Base-by-base conservation (phyloP, 2,113 vertebrate genomes). In the Rhagologus leucostigma region DNA sequence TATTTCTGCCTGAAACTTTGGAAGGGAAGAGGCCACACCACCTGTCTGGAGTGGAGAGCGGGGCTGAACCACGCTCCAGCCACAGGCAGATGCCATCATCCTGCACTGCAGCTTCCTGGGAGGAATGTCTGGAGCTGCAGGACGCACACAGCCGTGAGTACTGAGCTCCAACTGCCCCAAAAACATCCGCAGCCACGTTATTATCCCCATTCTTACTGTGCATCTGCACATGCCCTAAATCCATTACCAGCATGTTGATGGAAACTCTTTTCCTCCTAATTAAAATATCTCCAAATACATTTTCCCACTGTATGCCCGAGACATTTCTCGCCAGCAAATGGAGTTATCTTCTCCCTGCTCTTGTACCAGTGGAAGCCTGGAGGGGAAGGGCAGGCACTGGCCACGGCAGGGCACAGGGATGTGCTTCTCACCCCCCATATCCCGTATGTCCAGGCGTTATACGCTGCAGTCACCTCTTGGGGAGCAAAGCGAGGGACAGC, bases 371-470 rank as follows among this genome's bases (percentile, higher is more conserved):
- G 30, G 35, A 14, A 46, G 70, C 22, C 60, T 30, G 59, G 24
- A 49, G 0, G 26, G 47, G 10, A 63, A 32, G n/a, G 37, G 55
- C 24, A 4, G 3, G 8, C 16, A 6, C 29, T 64, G 70, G 41
- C 24, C 50, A 6, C 6, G 16, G 27, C 47, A 29, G 56, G 3
- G 65, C 53, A 7, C 3, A 4, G 50, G 52, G 52, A 16, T 33
- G 24, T 18, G 37, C 53, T 18, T 13, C 73, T 37, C 35, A 3
- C 16, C 5, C 13, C 37, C 16, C 29, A 9, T 0, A 10, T 6
- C 8, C 68, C 11, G 0, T 0, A 0, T 33, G 17, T 23, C 24
- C 65, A 13, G 60, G 42, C 9, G 6, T 33, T 46, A 10, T 0
- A 19, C 11, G 6, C 41, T n/a, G 65, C 62, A 23, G n/a, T 14